These are phyloP conservation scores for Leptinotarsa tumamoca DNA, from an alignment of 2,888 invertebrate genomes.

Conservation along the genomic window DNA sequence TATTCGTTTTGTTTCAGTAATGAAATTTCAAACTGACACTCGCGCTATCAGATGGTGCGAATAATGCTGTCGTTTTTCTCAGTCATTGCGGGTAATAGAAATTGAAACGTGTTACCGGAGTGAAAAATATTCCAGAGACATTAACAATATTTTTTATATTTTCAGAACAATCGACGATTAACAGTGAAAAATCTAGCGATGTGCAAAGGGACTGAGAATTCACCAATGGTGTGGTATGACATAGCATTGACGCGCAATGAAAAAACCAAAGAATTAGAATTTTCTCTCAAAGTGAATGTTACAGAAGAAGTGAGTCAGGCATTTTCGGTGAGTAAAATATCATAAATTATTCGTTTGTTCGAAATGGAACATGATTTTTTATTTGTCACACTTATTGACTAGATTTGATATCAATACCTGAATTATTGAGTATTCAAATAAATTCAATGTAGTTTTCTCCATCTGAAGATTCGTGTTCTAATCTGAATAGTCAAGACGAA, in stretches of 20 bases:
- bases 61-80: neutral
- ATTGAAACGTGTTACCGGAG: neutral
- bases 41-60: neutral
- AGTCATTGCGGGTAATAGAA: neutral
- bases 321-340: conserved; percentile 1
- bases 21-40: conserved; percentile 41
- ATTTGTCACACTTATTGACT: too few species aligned
- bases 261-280: neutral
- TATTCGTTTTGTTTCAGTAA: conserved; percentile 39
- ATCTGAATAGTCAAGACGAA: too few species aligned
- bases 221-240: conserved; percentile 6
- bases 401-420: too few species aligned
- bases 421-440: too few species aligned
- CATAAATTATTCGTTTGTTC: too few species aligned
- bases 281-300: conserved; percentile 5
- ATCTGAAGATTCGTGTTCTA: too few species aligned
- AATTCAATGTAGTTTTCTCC: too few species aligned
- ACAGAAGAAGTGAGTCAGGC: neutral
- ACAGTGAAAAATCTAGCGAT: conserved; percentile 1
- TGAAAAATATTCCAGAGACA: neutral
- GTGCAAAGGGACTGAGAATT: conserved; percentile 2
- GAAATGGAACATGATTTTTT: too few species aligned
- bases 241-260: neutral
- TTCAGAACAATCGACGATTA: conserved; percentile 5
- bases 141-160: neutral